These are phyloP conservation scores for Drosophila hawaiiensis DNA, from an alignment of 2,888 invertebrate species.

Conservation along the genomic window DNA sequence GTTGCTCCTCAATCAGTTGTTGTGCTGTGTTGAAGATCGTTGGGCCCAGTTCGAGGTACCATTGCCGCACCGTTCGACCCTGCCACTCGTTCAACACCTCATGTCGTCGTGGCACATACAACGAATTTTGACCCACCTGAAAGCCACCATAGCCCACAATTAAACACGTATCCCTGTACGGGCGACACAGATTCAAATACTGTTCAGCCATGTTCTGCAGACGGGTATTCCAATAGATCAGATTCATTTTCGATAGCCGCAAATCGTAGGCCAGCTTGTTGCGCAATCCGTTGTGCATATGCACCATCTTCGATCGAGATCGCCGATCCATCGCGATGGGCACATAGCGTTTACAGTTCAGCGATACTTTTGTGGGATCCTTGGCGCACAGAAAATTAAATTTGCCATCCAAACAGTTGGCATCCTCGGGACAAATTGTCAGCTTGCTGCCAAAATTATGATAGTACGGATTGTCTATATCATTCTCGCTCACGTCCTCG, in stretches of 20 bases:
- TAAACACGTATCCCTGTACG: constrained; percentile 36
- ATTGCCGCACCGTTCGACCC: constrained; percentile 37
- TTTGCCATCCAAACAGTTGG: constrained; percentile 33
- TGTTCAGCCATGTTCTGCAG: constrained; percentile 53
- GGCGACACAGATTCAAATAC: constrained; percentile 42
- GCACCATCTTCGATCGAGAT: constrained; percentile 18
- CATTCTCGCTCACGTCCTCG: background rate
- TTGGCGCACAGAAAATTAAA: constrained; percentile 42
- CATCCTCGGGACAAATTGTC: constrained; percentile 27
- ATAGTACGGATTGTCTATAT: constrained; percentile 36
- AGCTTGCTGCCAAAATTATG: constrained; percentile 40
- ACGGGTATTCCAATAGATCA: constrained; percentile 53
- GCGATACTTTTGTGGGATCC: background rate
- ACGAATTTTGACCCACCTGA: constrained; percentile 43
- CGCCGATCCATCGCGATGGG: background rate
- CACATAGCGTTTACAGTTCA: constrained; percentile 37
- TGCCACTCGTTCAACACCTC: constrained; percentile 30
- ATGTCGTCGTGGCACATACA: constrained; percentile 17
- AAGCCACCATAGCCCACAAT: constrained; percentile 26
- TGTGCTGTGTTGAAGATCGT: background rate
- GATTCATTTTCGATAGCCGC: constrained; percentile 48
- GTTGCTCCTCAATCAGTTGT: background rate
- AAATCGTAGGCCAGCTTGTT: constrained; percentile 44
- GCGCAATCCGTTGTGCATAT: constrained; percentile 53
- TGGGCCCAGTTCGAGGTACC: constrained; percentile 33